phyloP scores from a whole-genome alignment of 1,140 invertebrate species.

The Micrasema minimum region DNA sequence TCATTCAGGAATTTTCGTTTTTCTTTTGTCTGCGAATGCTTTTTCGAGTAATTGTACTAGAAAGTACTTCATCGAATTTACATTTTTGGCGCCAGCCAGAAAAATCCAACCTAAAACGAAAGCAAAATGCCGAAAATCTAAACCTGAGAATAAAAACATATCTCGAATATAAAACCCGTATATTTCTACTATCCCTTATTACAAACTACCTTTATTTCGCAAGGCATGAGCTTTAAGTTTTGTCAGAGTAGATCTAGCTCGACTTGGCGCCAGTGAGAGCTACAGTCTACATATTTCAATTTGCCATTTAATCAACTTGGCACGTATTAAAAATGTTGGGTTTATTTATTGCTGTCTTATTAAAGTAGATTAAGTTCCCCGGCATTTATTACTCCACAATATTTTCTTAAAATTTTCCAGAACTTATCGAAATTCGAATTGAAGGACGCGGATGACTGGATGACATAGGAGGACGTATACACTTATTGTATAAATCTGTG shows the following conservation, averaged over 20 bases:
- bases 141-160: too few species aligned
- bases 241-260: not conserved
- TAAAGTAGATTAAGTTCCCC: not conserved
- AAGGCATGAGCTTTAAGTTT: not conserved
- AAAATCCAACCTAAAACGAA: not conserved
- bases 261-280: slow-evolving; percentile 7
- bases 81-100: slow-evolving; percentile 11
- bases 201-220: not conserved
- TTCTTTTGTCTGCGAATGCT: slow-evolving; percentile 8
- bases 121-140: too few species aligned
- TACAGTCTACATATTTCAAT: slow-evolving; percentile 6
- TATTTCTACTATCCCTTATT: not conserved
- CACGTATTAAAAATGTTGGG: not conserved
- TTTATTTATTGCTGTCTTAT: not conserved
- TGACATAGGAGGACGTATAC: too few species aligned
- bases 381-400: too few species aligned
- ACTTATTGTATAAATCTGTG: too few species aligned
- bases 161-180: not conserved
- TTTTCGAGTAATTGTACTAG: slow-evolving; percentile 9
- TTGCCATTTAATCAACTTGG: not conserved
- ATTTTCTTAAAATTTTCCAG: too few species aligned
- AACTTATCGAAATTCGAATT: too few species aligned
- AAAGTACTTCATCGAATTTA: slow-evolving; percentile 8
- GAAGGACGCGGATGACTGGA: too few species aligned
- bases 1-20: not conserved